Percentiles rank a stretch among this genome's conserved stretches.
These are phyloP conservation scores for Exephanes ischioxanthus DNA, from an alignment of 2,888 invertebrate genomes.

Conservation along the genomic window DNA sequence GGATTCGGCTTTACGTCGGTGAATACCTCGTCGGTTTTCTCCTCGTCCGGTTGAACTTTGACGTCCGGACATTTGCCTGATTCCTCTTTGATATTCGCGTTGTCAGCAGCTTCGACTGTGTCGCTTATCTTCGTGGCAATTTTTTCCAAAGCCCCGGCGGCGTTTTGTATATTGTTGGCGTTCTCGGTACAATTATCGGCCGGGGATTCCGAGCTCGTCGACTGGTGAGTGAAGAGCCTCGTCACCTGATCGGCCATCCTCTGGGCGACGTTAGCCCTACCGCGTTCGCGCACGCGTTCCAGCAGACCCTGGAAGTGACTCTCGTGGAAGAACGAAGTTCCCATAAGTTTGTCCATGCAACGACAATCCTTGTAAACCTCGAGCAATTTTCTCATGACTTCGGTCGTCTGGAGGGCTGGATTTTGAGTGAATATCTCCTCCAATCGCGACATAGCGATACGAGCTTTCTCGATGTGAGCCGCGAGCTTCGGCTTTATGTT, in stretches of 20 bases:
- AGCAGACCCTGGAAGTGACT: conserved; percentile 92
- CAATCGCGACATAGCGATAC: conserved; percentile 90
- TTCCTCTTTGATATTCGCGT: conserved; percentile 64
- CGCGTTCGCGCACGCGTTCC: conserved; percentile 91
- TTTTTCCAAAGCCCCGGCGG: conserved; percentile 70
- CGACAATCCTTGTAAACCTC: conserved; percentile 95
- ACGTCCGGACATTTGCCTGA: conserved; percentile 47
- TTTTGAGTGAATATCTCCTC: conserved; percentile 93
- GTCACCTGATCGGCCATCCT: conserved; percentile 91
- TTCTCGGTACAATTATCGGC: conserved; percentile 69
- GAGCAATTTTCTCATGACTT: conserved; percentile 92
- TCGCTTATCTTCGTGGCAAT: conserved; percentile 70
- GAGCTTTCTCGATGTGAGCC: conserved; percentile 91
- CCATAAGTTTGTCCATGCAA: conserved; percentile 94
- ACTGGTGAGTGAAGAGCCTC: conserved; percentile 82
- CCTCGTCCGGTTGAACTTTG: conserved; percentile 66
- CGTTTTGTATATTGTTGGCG: conserved; percentile 69
- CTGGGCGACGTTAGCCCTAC: conserved; percentile 89
- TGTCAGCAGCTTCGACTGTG: conserved; percentile 67
- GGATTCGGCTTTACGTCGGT: conserved; percentile 81
- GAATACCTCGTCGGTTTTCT: conserved; percentile 73
- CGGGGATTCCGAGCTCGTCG: conserved; percentile 74
- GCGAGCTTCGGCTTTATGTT: conserved; percentile 88
- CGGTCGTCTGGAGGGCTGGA: conserved; percentile 91
- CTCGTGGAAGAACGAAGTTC: conserved; percentile 94